Evolutionary conservation across 2,888 invertebrate species (phyloP).

Genomic region (Sisyra nigra): DNA sequence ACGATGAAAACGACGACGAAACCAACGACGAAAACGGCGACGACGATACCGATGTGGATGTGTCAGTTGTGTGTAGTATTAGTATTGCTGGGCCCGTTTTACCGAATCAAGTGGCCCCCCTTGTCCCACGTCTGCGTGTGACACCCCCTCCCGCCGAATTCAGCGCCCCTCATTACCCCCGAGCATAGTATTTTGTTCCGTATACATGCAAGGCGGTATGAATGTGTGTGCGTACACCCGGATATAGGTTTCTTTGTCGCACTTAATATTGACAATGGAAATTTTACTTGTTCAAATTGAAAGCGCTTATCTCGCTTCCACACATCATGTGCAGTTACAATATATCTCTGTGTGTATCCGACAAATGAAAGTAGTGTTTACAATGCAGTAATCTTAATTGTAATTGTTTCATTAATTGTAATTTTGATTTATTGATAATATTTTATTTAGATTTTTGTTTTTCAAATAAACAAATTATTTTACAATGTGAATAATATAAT

Average conservation of each 20-base stretch:
- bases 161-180: too few species aligned
- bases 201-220: too few species aligned
- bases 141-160: too few species aligned
- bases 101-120: constrained; percentile 6
- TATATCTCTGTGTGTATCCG: background rate
- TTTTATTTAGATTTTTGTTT: background rate
- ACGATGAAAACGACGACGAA: constrained; percentile 1
- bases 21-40: background rate
- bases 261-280: too few species aligned
- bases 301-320: constrained; percentile 4
- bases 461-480: background rate
- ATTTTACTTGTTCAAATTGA: too few species aligned
- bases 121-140: constrained; percentile 2
- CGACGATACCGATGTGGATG: constrained; percentile 1
- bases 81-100: constrained; percentile 10
- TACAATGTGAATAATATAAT: background rate
- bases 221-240: too few species aligned
- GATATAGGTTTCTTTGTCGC: too few species aligned
- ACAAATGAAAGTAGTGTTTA: constrained; percentile 6
- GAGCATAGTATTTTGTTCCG: too few species aligned
- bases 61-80: background rate
- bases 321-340: constrained; percentile 7
- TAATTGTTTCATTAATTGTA: constrained; percentile 3
- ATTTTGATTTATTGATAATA: background rate
- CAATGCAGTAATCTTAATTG: constrained; percentile 6